Conservation (phyloP, 2,797 vertebrate species). For the Oophaga sylvatica region DNA sequence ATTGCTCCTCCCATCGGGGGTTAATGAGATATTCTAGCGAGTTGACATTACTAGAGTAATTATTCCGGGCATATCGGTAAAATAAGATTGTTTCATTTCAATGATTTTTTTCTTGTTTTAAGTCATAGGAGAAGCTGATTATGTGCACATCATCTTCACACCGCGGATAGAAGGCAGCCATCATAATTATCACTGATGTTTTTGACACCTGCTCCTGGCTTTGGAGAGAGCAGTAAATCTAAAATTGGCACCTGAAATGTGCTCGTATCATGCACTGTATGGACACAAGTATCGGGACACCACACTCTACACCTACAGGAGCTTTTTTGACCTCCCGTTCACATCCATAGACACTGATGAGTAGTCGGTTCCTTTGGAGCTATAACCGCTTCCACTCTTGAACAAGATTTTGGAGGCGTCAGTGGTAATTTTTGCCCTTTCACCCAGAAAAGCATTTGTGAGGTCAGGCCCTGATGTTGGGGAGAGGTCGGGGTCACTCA, state of each 20-base stretch:
- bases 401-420: too few species aligned
- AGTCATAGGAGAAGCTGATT: background rate
- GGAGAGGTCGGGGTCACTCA: too few species aligned
- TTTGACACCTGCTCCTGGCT: background rate
- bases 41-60: background rate
- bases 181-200: background rate
- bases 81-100: background rate
- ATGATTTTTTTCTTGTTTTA: background rate
- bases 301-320: too few species aligned
- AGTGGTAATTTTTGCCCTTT: too few species aligned
- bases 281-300: background rate
- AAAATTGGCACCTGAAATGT: background rate
- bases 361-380: too few species aligned
- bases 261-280: background rate
- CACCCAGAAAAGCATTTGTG: too few species aligned
- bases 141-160: background rate
- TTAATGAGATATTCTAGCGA: slow-evolving; percentile 44
- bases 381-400: too few species aligned
- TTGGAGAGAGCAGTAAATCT: background rate
- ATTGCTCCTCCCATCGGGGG: slow-evolving; percentile 20
- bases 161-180: background rate
- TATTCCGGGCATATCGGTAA: background rate
- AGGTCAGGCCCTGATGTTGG: too few species aligned
- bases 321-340: too few species aligned
- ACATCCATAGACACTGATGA: too few species aligned